Evolutionary conservation across 2,113 vertebrate species (phyloP).

Genomic region (Phyllopteryx taeniolatus): DNA sequence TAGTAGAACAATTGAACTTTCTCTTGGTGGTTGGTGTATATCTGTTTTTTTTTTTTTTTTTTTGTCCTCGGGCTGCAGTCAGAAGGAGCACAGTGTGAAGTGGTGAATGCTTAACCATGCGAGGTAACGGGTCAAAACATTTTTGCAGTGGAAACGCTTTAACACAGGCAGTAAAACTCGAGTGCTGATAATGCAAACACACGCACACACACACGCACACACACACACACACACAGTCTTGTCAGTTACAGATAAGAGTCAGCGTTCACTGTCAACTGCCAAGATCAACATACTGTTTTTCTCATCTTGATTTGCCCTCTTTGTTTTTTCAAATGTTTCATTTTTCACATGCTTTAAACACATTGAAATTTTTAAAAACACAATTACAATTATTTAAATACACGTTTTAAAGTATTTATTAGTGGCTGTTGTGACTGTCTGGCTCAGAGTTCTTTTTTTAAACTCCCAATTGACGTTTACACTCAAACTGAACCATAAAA

Average conservation of each 20-base stretch:
- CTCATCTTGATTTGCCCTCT: constrained; percentile 14
- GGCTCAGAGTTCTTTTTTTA: neutral
- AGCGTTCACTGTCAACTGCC: constrained; percentile 42
- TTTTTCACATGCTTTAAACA: neutral
- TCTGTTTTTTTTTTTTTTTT: neutral
- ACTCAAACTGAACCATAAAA: neutral
- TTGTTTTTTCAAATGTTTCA: constrained; percentile 14
- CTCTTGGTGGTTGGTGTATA: neutral
- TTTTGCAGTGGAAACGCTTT: constrained; percentile 46
- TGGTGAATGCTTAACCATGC: constrained; percentile 67
- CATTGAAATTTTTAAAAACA: neutral
- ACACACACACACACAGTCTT: constrained; percentile 23
- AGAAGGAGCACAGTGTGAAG: constrained; percentile 50
- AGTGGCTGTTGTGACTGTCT: neutral
- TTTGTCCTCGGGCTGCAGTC: constrained; percentile 29
- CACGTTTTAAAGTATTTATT: neutral
- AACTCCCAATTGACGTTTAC: neutral
- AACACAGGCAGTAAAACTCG: constrained; percentile 48
- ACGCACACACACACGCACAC: constrained; percentile 14
- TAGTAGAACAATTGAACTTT: neutral
- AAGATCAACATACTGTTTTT: constrained; percentile 46
- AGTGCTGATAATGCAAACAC: constrained; percentile 34
- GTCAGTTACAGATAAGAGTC: constrained; percentile 43
- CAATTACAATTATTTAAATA: neutral
- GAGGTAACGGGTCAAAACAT: constrained; percentile 56